These are phyloP conservation scores for Lucilia sericata DNA, from an alignment of 1,140 invertebrate genomes.

Conservation along the genomic window DNA sequence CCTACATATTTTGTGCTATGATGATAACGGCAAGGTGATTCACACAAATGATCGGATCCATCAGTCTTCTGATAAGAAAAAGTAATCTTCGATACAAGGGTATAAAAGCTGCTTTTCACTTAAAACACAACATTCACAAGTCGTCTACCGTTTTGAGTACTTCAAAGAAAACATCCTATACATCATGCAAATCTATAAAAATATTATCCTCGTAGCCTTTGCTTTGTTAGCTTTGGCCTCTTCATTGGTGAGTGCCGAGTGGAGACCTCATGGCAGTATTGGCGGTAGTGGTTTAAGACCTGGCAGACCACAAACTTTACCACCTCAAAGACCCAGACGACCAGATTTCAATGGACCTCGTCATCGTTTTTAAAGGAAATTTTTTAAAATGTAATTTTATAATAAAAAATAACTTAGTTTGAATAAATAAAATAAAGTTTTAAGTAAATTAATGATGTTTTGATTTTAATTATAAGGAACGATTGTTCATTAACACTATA, in stretches of 20 bases:
- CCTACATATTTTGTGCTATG: no score
- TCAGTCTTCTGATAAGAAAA: neutral
- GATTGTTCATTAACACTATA: no score
- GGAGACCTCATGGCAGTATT: neutral
- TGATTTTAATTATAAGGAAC: no score
- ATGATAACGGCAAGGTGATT: no score
- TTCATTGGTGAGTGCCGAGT: neutral
- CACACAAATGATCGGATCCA: no score
- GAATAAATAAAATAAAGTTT: no score
- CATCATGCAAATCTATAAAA: slow-evolving; percentile 9
- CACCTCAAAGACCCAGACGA: neutral
- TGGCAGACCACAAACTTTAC: slow-evolving; percentile 8
- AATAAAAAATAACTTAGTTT: no score
- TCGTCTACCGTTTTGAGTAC: neutral
- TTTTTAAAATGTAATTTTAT: neutral
- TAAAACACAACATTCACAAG: neutral
- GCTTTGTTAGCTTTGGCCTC: neutral
- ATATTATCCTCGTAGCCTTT: slow-evolving; percentile 16
- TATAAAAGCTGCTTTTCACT: neutral
- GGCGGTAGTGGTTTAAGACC: neutral
- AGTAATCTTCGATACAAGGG: no score
- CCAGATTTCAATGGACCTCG: slow-evolving; percentile 17
- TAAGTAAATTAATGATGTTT: no score
- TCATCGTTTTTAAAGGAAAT: neutral
- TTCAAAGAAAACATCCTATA: neutral